phyloP scores from a whole-genome alignment of 1,140 invertebrate species.

The Drosophila pandora region DNA sequence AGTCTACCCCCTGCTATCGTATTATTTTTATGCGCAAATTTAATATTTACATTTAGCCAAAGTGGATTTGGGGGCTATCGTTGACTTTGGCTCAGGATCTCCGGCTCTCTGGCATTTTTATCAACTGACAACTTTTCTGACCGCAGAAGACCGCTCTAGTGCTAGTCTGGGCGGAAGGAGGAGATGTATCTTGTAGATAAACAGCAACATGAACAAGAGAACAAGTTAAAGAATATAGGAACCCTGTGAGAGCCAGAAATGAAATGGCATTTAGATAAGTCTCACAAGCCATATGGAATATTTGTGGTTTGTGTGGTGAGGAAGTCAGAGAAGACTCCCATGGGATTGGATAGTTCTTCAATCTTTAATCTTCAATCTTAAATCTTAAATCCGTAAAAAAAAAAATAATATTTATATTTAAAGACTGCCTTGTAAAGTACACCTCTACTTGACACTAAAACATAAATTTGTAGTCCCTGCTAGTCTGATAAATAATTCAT shows the following conservation, averaged over 20 bases:
- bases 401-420: neutral
- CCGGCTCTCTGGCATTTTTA: slow-evolving; percentile 16
- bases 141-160: neutral
- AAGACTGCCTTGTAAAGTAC: neutral
- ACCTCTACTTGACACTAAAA: neutral
- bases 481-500: slow-evolving; percentile 42
- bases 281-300: slow-evolving; percentile 14
- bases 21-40: slow-evolving; percentile 78
- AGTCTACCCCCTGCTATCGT: slow-evolving; percentile 6
- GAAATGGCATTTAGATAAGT: slow-evolving; percentile 78
- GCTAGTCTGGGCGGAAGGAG: no score
- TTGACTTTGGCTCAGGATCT: slow-evolving; percentile 36
- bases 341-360: neutral
- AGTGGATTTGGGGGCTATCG: slow-evolving; percentile 69
- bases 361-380: no score
- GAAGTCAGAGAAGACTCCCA: neutral
- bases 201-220: slow-evolving; percentile 14
- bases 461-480: neutral
- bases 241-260: slow-evolving; percentile 27
- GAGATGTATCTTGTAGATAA: slow-evolving; percentile 46
- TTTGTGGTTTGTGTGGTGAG: slow-evolving; percentile 6
- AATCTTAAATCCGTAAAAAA: neutral
- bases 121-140: slow-evolving; percentile 1
- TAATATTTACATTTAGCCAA: slow-evolving; percentile 78
- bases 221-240: slow-evolving; percentile 1